Evolutionary conservation across 2,113 vertebrate species (phyloP).

Genomic region (Perca fluviatilis): DNA sequence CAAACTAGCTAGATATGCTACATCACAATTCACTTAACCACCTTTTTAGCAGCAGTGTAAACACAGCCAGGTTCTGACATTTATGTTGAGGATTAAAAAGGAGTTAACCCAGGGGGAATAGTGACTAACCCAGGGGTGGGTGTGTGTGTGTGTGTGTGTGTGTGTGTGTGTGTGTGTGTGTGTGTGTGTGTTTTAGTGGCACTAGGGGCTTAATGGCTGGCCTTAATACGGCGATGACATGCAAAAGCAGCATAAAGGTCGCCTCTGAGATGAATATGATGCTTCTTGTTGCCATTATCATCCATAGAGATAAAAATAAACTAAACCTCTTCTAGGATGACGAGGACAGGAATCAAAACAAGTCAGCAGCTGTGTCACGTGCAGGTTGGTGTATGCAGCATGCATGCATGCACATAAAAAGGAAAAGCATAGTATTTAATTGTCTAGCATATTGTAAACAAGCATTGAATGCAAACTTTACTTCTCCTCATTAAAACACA

Average conservation of each 20-base stretch:
- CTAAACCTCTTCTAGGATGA: constrained; percentile 30
- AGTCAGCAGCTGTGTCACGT: constrained; percentile 10
- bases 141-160: too few species aligned
- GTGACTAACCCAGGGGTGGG: too few species aligned
- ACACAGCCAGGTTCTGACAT: constrained; percentile 6
- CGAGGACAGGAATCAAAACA: neutral
- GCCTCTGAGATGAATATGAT: constrained; percentile 39
- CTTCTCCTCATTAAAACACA: neutral
- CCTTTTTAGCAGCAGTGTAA: constrained; percentile 7
- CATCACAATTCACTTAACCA: neutral
- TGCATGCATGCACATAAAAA: neutral
- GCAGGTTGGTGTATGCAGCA: neutral
- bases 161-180: too few species aligned
- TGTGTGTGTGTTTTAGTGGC: neutral
- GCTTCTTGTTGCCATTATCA: constrained; percentile 22
- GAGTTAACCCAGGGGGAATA: constrained; percentile 11
- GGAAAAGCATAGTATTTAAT: neutral
- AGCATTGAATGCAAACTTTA: neutral
- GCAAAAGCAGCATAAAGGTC: constrained; percentile 60
- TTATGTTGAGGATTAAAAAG: constrained; percentile 33
- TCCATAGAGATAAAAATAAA: constrained; percentile 46
- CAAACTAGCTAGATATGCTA: neutral
- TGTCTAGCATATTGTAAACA: neutral
- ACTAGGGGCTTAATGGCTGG: constrained; percentile 74
- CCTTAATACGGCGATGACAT: constrained; percentile 78